Base-by-base conservation (phyloP, 2,888 invertebrate species). In the Mesodorylaimus sp. region DNA sequence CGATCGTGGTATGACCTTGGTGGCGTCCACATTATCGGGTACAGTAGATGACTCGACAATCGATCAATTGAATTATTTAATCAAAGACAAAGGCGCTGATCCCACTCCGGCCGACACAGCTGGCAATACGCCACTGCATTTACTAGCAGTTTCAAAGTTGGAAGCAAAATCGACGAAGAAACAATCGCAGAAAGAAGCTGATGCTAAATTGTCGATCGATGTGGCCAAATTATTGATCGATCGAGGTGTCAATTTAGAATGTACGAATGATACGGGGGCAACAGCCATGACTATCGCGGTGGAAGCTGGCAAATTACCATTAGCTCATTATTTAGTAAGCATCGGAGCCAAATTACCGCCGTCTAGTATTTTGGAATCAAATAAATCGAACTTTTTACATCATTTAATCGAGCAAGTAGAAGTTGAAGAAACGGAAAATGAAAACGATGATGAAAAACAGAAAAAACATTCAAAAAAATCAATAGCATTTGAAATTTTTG, bases 211-310 rank as follows among this genome's bases (percentile, higher is more conserved):
- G n/a, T n/a, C n/a, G n/a, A n/a, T n/a, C n/a, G n/a, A n/a, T n/a
- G n/a, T n/a, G n/a, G n/a, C n/a, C n/a, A 66, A 71, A 53, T 55
- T 72, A 7, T 62, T 74, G 19, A 59, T 72, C 19, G 68, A 71
- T 53, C 61, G 64, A 25, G 65, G 62, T 1, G 52, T 51, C 0
- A 52, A 55, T 32, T 48, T 62, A 16, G 51, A 53, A 5, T 45
- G 44, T 2, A 50, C 50, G n/a, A 63, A 60, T 48, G 57, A 59
- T 49, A n/a, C n/a, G n/a, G n/a, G n/a, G n/a, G n/a, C n/a, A n/a
- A n/a, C n/a, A n/a, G n/a, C n/a, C n/a, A n/a, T n/a, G n/a, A n/a
- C n/a, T n/a, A n/a, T n/a, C n/a, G n/a, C n/a, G n/a, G n/a, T n/a
- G n/a, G n/a, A n/a, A n/a, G n/a, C n/a, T n/a, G n/a, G n/a, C n/a